Conservation (phyloP, 2,888 invertebrate genomes). For the Seira sanloemensis region DNA sequence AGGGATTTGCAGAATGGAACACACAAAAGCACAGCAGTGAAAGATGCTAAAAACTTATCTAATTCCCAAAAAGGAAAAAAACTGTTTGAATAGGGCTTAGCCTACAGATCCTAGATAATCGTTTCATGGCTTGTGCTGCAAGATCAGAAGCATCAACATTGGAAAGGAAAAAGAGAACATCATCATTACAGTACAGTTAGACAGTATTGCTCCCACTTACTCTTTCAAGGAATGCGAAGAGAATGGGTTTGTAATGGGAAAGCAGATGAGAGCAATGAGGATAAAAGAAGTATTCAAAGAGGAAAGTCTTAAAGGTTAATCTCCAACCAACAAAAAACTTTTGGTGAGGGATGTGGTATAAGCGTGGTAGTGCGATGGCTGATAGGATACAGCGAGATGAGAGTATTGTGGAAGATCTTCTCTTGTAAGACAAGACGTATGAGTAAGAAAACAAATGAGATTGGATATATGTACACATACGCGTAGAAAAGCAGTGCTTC, state of each 20-base stretch:
- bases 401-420: no score
- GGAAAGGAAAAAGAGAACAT: not conserved
- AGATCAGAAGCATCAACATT: not conserved
- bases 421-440: no score
- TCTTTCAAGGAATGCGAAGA: not conserved
- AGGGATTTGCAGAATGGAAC: not conserved
- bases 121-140: not conserved
- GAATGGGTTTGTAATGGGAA: not conserved
- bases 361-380: no score
- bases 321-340: not conserved
- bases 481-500: no score
- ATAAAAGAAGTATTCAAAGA: not conserved
- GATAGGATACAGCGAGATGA: no score
- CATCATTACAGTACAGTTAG: not conserved
- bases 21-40: not conserved
- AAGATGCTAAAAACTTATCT: not conserved
- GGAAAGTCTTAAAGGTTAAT: not conserved
- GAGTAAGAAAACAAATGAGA: no score
- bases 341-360: not conserved
- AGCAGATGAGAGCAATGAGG: not conserved
- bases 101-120: constrained; percentile 24
- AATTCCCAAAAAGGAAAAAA: not conserved
- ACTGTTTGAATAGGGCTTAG: not conserved
- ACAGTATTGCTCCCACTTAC: not conserved
- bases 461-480: no score